Evolutionary conservation across 2,888 invertebrate genomes (phyloP).

Genomic region (Euplexia lucipara): DNA sequence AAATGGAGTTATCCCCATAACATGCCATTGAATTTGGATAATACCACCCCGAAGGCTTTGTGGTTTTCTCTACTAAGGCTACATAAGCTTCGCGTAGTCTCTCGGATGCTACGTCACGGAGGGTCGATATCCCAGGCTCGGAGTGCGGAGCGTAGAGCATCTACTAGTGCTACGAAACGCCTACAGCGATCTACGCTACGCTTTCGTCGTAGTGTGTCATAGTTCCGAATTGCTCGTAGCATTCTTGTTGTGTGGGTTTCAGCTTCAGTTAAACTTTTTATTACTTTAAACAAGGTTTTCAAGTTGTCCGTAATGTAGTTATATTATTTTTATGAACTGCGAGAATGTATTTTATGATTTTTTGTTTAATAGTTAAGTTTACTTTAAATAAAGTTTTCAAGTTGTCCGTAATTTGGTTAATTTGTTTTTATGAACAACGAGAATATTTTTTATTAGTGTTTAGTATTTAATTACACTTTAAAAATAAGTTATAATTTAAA

Average conservation of each 20-base stretch:
- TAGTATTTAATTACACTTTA: no score
- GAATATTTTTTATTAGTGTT: no score
- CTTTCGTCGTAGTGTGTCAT: constrained; percentile 24
- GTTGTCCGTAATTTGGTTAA: no score
- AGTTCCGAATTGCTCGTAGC: constrained; percentile 35
- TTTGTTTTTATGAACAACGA: no score
- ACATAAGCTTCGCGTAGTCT: constrained; percentile 60
- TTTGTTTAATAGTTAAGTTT: no score
- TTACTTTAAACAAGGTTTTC: neutral
- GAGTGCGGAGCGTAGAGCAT: constrained; percentile 40
- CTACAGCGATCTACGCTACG: constrained; percentile 59
- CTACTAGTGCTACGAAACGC: constrained; percentile 57
- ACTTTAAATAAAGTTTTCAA: no score
- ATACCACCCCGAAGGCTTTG: constrained; percentile 73
- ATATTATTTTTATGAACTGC: neutral
- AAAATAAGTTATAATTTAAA: no score
- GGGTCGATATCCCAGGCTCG: constrained; percentile 51
- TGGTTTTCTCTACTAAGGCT: constrained; percentile 74
- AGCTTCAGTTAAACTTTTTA: neutral
- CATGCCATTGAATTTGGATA: constrained; percentile 56
- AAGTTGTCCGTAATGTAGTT: no score
- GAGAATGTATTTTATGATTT: neutral
- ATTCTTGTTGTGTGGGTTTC: constrained; percentile 5
- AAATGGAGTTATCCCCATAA: constrained; percentile 41
- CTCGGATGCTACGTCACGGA: constrained; percentile 31